phyloP scores from a whole-genome alignment of 1,140 invertebrate species.

The Sinella curviseta region DNA sequence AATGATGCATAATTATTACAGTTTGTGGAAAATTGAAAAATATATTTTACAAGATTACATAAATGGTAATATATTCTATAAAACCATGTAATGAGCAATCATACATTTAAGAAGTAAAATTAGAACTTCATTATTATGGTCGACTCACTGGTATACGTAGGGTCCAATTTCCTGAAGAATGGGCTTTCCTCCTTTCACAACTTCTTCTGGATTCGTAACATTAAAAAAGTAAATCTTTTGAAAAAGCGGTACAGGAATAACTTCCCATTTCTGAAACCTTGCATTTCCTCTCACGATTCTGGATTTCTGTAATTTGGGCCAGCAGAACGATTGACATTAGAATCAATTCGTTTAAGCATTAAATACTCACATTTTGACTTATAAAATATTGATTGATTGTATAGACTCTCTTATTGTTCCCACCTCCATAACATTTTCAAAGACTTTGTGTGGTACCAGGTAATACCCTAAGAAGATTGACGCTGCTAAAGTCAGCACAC shows the following conservation, averaged over 20 bases:
- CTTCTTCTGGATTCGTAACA: constrained; percentile 56
- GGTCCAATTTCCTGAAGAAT: constrained; percentile 58
- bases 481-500: neutral
- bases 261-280: constrained; percentile 53
- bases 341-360: neutral
- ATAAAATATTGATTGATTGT: neutral
- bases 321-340: neutral
- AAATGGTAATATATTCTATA: too few relatives aligned
- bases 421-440: constrained; percentile 1
- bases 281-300: constrained; percentile 40
- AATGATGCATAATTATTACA: too few relatives aligned
- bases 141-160: constrained; percentile 59
- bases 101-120: too few relatives aligned
- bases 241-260: constrained; percentile 57
- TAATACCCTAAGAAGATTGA: constrained; percentile 6
- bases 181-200: constrained; percentile 56
- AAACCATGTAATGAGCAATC: too few relatives aligned
- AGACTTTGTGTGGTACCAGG: neutral
- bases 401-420: too few relatives aligned
- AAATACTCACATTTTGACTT: neutral
- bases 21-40: too few relatives aligned
- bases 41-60: too few relatives aligned
- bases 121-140: too few relatives aligned
- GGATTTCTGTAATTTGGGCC: constrained; percentile 39
- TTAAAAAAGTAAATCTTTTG: constrained; percentile 59